Evolutionary conservation across 1,140 invertebrate genomes (phyloP).

Genomic region (Atta cephalotes): DNA sequence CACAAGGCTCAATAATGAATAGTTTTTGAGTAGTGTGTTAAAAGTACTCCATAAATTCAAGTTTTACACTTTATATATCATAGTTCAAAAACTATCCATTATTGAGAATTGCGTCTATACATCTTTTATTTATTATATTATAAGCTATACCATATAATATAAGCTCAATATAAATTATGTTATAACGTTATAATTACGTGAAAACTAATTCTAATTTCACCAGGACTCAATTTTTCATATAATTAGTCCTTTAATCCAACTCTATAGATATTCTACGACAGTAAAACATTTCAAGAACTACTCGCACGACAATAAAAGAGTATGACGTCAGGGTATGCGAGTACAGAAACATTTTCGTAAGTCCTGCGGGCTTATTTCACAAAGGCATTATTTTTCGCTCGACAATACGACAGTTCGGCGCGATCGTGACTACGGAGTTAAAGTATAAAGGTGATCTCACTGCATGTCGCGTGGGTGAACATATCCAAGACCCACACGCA

Average conservation of each 20-base stretch:
- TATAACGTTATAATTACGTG: too few species aligned
- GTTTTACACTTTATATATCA: too few species aligned
- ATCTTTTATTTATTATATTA: too few species aligned
- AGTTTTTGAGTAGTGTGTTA: too few species aligned
- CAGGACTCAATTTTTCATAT: too few species aligned
- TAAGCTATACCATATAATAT: too few species aligned
- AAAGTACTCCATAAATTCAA: too few species aligned
- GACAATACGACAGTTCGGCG: constrained; percentile 50
- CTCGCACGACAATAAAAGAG: neutral
- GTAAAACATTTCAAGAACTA: neutral
- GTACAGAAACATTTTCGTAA: constrained; percentile 41
- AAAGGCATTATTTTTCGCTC: constrained; percentile 59
- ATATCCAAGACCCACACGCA: constrained; percentile 77
- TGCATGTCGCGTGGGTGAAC: constrained; percentile 79
- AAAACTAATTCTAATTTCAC: too few species aligned
- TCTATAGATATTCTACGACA: neutral
- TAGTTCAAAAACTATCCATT: too few species aligned
- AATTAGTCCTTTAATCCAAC: neutral
- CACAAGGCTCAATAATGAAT: too few species aligned
- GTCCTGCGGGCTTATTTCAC: constrained; percentile 6
- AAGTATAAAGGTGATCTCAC: constrained; percentile 82
- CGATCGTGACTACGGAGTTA: constrained; percentile 74
- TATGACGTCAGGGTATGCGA: constrained; percentile 52
- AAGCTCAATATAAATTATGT: too few species aligned
- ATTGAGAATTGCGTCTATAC: too few species aligned